phyloP scores from a whole-genome alignment of 2,888 invertebrate genomes.

The Volucella bombylans region DNA sequence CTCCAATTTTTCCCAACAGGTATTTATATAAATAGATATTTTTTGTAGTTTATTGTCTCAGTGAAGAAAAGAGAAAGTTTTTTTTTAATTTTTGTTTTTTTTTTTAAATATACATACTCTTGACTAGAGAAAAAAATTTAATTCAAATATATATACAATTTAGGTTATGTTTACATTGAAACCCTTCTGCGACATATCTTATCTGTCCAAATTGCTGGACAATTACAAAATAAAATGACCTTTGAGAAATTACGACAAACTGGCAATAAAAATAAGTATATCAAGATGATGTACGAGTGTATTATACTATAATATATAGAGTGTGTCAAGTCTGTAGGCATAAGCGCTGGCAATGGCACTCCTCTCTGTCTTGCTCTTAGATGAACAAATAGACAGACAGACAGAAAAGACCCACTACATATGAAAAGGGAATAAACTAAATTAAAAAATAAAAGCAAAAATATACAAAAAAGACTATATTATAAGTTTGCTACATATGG shows the following conservation, averaged over 20 bases:
- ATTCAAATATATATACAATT: not conserved
- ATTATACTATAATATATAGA: conserved; percentile 1
- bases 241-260: conserved; percentile 46
- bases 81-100: not conserved
- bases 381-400: conserved; percentile 4
- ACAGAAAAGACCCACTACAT: not conserved
- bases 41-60: not conserved
- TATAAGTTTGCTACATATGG: conserved; percentile 58
- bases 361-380: conserved; percentile 39
- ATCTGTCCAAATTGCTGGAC: conserved; percentile 2
- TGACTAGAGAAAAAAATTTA: not conserved
- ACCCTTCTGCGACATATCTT: not conserved
- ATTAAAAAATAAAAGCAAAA: conserved; percentile 18
- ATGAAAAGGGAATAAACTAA: not conserved
- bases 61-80: conserved; percentile 9
- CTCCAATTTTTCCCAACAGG: conserved; percentile 18
- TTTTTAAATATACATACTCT: not conserved
- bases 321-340: conserved; percentile 9
- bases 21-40: conserved; percentile 49
- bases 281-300: conserved; percentile 8
- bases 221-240: conserved; percentile 61
- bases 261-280: conserved; percentile 30
- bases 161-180: conserved; percentile 24
- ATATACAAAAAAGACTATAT: conserved; percentile 3
- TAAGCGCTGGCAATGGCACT: conserved; percentile 5